phyloP scores from a whole-genome alignment of 92 coral and sea anemone species.

The Isaurus tuberculatus region DNA sequence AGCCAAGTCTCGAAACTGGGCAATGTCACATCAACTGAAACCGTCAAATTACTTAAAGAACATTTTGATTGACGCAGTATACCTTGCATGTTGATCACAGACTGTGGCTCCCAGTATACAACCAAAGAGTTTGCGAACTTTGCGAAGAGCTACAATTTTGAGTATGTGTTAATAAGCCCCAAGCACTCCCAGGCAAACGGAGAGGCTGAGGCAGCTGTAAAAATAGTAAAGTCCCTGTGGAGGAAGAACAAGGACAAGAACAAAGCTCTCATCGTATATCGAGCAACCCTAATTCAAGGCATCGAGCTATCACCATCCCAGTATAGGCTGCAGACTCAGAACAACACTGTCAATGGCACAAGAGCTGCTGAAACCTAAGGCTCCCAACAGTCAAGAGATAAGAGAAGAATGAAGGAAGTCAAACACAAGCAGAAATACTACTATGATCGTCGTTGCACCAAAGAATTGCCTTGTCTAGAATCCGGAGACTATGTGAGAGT shows the following conservation, averaged over 20 bases:
- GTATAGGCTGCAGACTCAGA: slow-evolving; percentile 58
- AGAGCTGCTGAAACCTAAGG: slow-evolving; percentile 53
- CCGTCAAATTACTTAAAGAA: slow-evolving; percentile 47
- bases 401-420: slow-evolving; percentile 2
- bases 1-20: not conserved
- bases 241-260: slow-evolving; percentile 3
- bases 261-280: not conserved
- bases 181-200: slow-evolving; percentile 28
- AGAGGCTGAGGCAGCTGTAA: slow-evolving; percentile 50
- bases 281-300: slow-evolving; percentile 62
- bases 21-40: slow-evolving; percentile 42
- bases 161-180: slow-evolving; percentile 45
- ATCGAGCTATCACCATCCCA: slow-evolving; percentile 61
- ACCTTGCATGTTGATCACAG: slow-evolving; percentile 49
- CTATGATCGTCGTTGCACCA: slow-evolving; percentile 26
- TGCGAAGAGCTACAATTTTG: slow-evolving; percentile 28
- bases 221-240: slow-evolving; percentile 44
- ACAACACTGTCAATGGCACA: slow-evolving; percentile 55
- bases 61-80: slow-evolving; percentile 62
- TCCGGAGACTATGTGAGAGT: slow-evolving; percentile 37
- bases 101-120: slow-evolving; percentile 14
- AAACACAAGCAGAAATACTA: slow-evolving; percentile 50
- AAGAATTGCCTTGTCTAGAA: no score
- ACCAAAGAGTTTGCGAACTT: slow-evolving; percentile 38
- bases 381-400: slow-evolving; percentile 31